Conservation (phyloP, 1,140 invertebrate genomes). For the Rhopalosiphum padi region DNA sequence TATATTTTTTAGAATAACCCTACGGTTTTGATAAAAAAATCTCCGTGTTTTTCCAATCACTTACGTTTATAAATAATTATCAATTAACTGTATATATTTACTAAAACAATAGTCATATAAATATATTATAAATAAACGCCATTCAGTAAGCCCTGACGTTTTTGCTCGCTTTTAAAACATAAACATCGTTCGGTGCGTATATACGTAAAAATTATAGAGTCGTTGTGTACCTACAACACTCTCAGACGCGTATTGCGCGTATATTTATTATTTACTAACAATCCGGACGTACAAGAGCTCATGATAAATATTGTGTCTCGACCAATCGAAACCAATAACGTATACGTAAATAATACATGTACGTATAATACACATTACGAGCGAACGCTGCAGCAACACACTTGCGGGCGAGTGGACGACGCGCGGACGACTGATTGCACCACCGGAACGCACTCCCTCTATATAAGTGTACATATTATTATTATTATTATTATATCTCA, state of each 20-base stretch:
- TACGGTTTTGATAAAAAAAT: background rate
- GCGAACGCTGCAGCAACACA: background rate
- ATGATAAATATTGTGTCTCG: background rate
- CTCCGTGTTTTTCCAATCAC: background rate
- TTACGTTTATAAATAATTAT: background rate
- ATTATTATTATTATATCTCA: background rate
- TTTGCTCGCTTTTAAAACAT: background rate
- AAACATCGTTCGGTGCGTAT: background rate
- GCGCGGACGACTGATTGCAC: background rate
- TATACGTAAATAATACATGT: background rate
- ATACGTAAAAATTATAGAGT: background rate
- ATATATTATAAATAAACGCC: background rate
- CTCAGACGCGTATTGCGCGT: background rate
- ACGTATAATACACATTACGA: background rate
- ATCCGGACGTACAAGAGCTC: background rate
- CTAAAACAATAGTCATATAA: background rate
- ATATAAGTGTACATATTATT: background rate
- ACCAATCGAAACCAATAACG: background rate
- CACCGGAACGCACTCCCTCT: background rate
- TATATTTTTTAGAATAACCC: background rate
- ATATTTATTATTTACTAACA: background rate
- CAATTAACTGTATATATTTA: background rate
- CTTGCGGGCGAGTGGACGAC: background rate
- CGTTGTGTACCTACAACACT: background rate
- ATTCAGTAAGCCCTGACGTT: background rate